These are phyloP conservation scores for Philopotamus ludificatus DNA, from an alignment of 1,140 invertebrate genomes.

Conservation along the genomic window DNA sequence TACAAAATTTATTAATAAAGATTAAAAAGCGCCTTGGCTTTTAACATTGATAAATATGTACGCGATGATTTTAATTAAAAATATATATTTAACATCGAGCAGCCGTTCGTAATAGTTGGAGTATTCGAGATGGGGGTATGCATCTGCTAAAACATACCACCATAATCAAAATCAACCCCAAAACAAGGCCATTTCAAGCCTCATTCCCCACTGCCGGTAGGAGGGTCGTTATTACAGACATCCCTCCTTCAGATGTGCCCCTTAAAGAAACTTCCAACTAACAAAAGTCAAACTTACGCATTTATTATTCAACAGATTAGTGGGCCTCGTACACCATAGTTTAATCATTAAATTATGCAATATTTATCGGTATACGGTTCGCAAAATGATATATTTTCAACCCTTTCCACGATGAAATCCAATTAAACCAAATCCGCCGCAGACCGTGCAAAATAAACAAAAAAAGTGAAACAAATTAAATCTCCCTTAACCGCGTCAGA, in stretches of 20 bases:
- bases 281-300: not conserved
- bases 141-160: constrained; percentile 35
- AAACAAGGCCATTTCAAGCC: constrained; percentile 42
- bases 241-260: not conserved
- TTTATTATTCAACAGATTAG: not conserved
- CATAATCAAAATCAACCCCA: constrained; percentile 42
- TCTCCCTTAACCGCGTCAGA: not conserved
- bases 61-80: no score
- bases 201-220: constrained; percentile 37
- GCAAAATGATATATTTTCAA: not conserved
- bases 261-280: not conserved
- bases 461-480: constrained; percentile 12
- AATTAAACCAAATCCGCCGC: not conserved
- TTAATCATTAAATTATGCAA: not conserved
- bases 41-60: no score
- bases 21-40: no score
- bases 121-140: constrained; percentile 14
- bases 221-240: constrained; percentile 22
- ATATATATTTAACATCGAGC: no score
- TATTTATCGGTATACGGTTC: not conserved
- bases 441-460: not conserved
- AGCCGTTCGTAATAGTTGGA: no score
- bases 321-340: not conserved
- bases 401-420: not conserved
- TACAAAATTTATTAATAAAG: no score